These are phyloP conservation scores for Scartelaos histophorus DNA, from an alignment of 2,113 vertebrate genomes.

Conservation along the genomic window DNA sequence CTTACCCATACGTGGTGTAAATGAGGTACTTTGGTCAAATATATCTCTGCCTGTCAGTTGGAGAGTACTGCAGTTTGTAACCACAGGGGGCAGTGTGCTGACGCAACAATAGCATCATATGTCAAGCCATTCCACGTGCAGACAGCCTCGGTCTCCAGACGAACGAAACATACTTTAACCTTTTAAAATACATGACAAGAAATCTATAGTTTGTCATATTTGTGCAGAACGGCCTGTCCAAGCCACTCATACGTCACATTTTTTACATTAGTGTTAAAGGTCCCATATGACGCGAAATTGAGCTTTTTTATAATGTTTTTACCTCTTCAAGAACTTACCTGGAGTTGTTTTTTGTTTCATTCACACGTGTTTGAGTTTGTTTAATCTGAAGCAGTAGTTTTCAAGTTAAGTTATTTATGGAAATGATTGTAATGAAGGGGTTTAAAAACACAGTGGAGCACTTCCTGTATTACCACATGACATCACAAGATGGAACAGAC, in stretches of 20 bases:
- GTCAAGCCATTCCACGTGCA: neutral
- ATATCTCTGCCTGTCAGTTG: neutral
- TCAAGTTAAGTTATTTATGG: too few relatives aligned
- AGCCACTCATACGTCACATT: neutral
- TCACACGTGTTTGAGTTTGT: too few relatives aligned
- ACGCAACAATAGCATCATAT: slow-evolving; percentile 19
- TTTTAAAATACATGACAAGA: slow-evolving; percentile 3
- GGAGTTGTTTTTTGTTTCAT: too few relatives aligned
- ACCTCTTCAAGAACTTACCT: too few relatives aligned
- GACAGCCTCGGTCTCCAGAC: neutral
- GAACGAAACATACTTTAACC: neutral
- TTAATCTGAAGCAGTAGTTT: too few relatives aligned
- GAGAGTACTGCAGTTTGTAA: neutral
- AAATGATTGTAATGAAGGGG: too few relatives aligned
- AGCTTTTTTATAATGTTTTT: too few relatives aligned
- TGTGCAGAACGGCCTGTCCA: neutral
- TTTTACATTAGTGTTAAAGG: neutral
- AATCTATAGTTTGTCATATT: neutral
- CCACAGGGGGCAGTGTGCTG: neutral
- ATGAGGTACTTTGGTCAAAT: neutral
- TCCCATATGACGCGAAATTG: too few relatives aligned
- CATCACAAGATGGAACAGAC: too few relatives aligned
- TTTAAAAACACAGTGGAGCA: too few relatives aligned
- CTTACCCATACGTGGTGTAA: neutral
- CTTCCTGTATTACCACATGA: too few relatives aligned